Evolutionary conservation across 2,797 vertebrate species (phyloP).

Genomic region (Syngnathus acus): DNA sequence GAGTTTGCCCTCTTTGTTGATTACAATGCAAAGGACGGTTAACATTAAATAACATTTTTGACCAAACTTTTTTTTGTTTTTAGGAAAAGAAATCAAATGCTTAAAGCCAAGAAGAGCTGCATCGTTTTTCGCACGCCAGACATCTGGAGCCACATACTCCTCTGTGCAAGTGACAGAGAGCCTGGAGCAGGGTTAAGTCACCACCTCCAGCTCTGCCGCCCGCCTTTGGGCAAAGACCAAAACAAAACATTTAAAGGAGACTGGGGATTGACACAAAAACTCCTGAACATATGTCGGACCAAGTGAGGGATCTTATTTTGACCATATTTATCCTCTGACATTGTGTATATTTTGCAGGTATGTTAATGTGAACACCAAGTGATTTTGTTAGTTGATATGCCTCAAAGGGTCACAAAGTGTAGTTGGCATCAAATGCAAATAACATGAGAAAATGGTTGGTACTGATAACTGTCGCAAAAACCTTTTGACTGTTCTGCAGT

Average conservation of each 20-base stretch:
- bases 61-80: conserved; percentile 15
- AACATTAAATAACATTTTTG: not conserved
- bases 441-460: not conserved
- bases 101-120: conserved; percentile 83
- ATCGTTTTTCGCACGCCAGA: conserved; percentile 82
- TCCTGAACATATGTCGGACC: conserved; percentile 60
- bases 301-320: conserved; percentile 51
- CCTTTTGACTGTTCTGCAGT: conserved; percentile 2
- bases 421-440: not conserved
- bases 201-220: not conserved
- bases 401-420: conserved; percentile 15
- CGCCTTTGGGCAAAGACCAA: conserved; percentile 59
- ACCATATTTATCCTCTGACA: conserved; percentile 52
- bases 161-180: conserved; percentile 75
- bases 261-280: conserved; percentile 18
- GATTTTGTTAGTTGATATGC: not conserved
- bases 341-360: conserved; percentile 25
- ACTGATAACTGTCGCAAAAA: not conserved
- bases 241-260: conserved; percentile 42
- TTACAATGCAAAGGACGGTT: not conserved
- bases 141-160: conserved; percentile 65
- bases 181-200: conserved; percentile 74
- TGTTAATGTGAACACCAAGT: not conserved
- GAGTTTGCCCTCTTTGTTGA: conserved; percentile 33
- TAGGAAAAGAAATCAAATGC: conserved; percentile 85